phyloP scores from a whole-genome alignment of 1,140 invertebrate genomes.

The Augochlora pura region DNA sequence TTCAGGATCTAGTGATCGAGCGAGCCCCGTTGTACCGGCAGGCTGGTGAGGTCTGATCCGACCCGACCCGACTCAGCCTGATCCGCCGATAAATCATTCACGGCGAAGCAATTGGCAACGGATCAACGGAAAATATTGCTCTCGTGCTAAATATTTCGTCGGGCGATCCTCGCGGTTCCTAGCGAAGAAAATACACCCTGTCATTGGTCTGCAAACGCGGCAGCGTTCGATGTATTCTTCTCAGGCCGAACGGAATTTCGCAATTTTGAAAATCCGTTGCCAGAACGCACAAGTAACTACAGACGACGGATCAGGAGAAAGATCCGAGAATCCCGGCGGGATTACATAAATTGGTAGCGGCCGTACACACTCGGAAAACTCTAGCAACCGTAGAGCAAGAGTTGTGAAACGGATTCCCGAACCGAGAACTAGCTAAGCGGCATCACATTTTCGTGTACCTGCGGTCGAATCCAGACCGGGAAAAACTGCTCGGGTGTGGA shows the following conservation, averaged over 20 bases:
- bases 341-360: neutral
- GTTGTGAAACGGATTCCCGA: too few species aligned
- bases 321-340: neutral
- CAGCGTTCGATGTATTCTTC: conserved; percentile 3
- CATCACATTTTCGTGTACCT: neutral
- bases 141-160: conserved; percentile 33
- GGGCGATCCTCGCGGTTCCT: neutral
- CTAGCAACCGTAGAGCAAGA: too few species aligned
- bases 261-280: conserved; percentile 20
- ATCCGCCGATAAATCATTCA: conserved; percentile 23
- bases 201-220: neutral
- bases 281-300: conserved; percentile 4
- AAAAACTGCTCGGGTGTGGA: neutral
- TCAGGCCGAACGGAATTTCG: conserved; percentile 1
- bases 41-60: neutral
- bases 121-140: conserved; percentile 25
- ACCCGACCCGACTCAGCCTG: conserved; percentile 1
- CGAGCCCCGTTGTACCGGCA: neutral
- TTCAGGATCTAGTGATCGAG: neutral
- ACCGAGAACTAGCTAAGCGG: neutral
- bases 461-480: neutral
- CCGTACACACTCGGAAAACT: too few species aligned
- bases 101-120: conserved; percentile 24
- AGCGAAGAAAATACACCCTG: conserved; percentile 24
- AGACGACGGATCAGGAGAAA: too few species aligned